phyloP scores from a whole-genome alignment of 1,140 invertebrate species.

The Drosophila repletoides region DNA sequence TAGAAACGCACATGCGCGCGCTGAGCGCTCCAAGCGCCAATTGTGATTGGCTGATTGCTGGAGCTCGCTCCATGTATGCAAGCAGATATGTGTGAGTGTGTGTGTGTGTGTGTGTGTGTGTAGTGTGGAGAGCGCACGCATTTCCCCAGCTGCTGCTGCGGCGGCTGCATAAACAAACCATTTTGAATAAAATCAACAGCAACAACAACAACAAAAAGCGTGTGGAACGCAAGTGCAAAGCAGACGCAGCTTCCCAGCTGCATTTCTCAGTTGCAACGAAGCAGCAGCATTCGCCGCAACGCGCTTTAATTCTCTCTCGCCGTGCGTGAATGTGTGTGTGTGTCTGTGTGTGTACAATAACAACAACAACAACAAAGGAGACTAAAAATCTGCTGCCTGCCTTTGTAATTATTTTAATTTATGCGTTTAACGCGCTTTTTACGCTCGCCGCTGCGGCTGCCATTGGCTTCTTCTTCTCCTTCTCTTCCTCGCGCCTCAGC shows the following conservation, averaged over 20 bases:
- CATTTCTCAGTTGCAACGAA: conserved; percentile 67
- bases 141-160: conserved; percentile 32
- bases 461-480: conserved; percentile 36
- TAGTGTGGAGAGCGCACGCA: conserved; percentile 19
- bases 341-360: conserved; percentile 13
- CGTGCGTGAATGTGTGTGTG: background rate
- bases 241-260: background rate
- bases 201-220: conserved; percentile 15
- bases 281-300: conserved; percentile 26
- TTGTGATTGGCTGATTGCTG: conserved; percentile 62
- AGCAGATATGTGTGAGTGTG: conserved; percentile 27
- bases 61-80: background rate
- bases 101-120: conserved; percentile 26
- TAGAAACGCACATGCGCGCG: conserved; percentile 46
- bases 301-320: conserved; percentile 31
- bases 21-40: conserved; percentile 56
- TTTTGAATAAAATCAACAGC: conserved; percentile 77
- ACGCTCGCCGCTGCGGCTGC: conserved; percentile 51
- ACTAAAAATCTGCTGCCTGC: conserved; percentile 20
- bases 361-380: conserved; percentile 14
- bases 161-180: conserved; percentile 72
- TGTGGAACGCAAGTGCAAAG: conserved; percentile 54
- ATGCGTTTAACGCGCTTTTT: conserved; percentile 74
- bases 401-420: conserved; percentile 78
- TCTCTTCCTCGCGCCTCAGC: background rate